Evolutionary conservation across 2,113 vertebrate genomes (phyloP).

Genomic region (Lipophrys pholis): DNA sequence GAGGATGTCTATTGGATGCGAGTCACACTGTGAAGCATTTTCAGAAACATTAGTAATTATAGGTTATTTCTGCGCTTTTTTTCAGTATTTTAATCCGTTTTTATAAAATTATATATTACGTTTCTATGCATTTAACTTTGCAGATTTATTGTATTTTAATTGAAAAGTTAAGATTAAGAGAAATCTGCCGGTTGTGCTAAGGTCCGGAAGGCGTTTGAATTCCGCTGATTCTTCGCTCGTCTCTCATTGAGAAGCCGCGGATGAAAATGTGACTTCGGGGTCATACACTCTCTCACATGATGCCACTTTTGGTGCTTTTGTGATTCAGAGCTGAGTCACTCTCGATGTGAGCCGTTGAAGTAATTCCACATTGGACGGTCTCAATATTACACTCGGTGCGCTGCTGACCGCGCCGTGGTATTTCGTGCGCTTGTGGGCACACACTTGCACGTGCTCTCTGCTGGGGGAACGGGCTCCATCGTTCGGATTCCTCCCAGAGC

Average conservation of each 20-base stretch:
- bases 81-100: too few species aligned
- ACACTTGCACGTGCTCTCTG: constrained; percentile 3
- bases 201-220: neutral
- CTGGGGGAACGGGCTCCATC: constrained; percentile 26
- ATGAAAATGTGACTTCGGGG: constrained; percentile 39
- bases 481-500: constrained; percentile 34
- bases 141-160: too few species aligned
- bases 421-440: constrained; percentile 28
- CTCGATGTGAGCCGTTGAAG: constrained; percentile 14
- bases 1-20: too few species aligned
- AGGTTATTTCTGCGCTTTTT: too few species aligned
- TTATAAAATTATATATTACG: too few species aligned
- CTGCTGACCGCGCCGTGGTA: constrained; percentile 13
- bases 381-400: constrained; percentile 3
- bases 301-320: constrained; percentile 19
- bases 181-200: neutral
- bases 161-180: neutral
- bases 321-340: constrained; percentile 22
- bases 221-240: neutral
- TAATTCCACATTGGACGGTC: constrained; percentile 20
- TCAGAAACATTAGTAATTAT: too few species aligned
- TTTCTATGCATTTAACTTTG: too few species aligned
- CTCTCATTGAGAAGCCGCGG: neutral
- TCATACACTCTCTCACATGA: constrained; percentile 58
- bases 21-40: too few species aligned